Evolutionary conservation across 2,113 vertebrate species (phyloP), one percentile per base, ranked within the genome.

Genomic region (Centrocercus urophasianus): DNA sequence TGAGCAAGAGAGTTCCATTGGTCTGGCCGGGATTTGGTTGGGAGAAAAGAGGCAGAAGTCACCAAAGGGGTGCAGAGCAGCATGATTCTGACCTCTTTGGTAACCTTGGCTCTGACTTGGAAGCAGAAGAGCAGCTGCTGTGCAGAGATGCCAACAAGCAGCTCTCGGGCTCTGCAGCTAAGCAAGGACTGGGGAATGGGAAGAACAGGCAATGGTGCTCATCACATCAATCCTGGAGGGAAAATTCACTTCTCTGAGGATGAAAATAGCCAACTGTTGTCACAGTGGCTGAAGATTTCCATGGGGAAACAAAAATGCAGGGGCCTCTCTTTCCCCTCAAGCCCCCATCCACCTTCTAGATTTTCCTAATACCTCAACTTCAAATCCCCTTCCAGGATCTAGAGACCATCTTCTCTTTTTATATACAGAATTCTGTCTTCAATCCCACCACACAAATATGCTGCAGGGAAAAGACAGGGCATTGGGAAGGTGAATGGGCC

Each of bases 191-290:
- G 20, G 15, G 21, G 48, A 52, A 63, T 4, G 19, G 60, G 45
- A 86, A 86, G 30, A 34, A 11, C 63, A 60, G n/a, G 32, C 24
- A 80, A 43, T 75, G 65, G 50, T 47, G 65, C 11, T 72, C 5
- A 6, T 72, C 78, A 82, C 4, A 4, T 65, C 47, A 43, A 45
- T 71, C 67, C 19, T 30, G 48, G 36, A 84, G 86, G 64, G 91
- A 57, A 86, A n/a, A 88, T 69, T 75, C 86, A 52, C 40, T 84
- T 84, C 73, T 84, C 25, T 75, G 63, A 86, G 43, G 63, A 64
- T 61, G 25, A 82, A 92, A 93, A 92, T 52, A 94, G 77, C 43
- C 69, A 90, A 70, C 57, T 93, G 76, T 75, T 94, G 52, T 76
- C 74, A 89, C 70, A 90, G 80, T 42, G 21, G 73, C 65, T 90